Conservation (phyloP, 2,797 vertebrate genomes). For the Nannoperca obscura region DNA sequence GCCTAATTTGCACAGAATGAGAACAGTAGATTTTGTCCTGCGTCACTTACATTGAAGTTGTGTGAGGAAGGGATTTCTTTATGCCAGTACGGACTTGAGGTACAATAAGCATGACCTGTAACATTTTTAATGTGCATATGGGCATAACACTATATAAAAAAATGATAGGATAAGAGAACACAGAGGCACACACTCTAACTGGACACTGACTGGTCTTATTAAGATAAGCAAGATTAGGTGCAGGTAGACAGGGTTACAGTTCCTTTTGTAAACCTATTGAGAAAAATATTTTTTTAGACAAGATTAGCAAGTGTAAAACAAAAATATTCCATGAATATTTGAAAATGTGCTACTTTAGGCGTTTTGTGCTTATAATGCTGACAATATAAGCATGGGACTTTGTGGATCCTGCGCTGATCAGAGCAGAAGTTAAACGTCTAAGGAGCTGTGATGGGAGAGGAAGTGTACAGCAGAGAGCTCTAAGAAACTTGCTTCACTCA, state of each 20-base stretch:
- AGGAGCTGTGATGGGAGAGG: constrained; percentile 38
- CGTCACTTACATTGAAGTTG: background rate
- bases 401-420: background rate
- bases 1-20: background rate
- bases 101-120: background rate
- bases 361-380: background rate
- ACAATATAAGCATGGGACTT: background rate
- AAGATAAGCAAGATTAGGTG: too few relatives aligned
- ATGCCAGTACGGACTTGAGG: background rate
- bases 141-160: background rate
- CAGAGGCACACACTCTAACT: background rate
- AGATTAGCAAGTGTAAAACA: background rate
- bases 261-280: too few relatives aligned
- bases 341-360: background rate
- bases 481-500: constrained; percentile 74
- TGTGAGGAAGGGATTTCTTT: background rate
- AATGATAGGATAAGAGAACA: background rate
- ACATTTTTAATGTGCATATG: constrained; percentile 9
- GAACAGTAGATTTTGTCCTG: background rate
- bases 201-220: background rate
- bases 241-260: too few relatives aligned
- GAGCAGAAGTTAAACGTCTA: constrained; percentile 5
- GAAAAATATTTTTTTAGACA: too few relatives aligned
- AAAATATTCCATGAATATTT: background rate
- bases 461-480: constrained; percentile 52